Base-by-base conservation (phyloP, 2,797 vertebrate genomes). In the Otolemur crassicaudatus region DNA sequence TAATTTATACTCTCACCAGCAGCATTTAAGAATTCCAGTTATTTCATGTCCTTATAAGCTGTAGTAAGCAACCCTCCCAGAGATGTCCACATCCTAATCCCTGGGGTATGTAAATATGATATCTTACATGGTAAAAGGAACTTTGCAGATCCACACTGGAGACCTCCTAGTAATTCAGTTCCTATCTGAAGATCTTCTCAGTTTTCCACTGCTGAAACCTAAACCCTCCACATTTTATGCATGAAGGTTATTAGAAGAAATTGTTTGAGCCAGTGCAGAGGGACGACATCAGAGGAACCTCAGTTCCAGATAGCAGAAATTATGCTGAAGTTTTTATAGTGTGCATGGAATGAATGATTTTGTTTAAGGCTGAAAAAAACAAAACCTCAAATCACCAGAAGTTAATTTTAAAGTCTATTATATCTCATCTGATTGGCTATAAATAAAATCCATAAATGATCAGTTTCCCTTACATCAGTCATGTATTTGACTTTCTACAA, bases 361-460 rank as follows among this genome's bases (percentile, higher is more conserved):
- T 0, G 1, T 87, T 53, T 77, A 67, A 90, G 76, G 2, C 34
- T 56, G 5, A 40, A 61, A 75, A 90, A 76, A 7, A 3, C 5
- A 79, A 79, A 58, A 25, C 37, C 67, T 75, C 46, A 67, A 84
- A 90, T 40, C 25, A 56, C 25, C 69, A 17, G 40, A 49, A 61
- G 14, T 81, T 89, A 27, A 20, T 73, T 94, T 85, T 85, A 70
- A 96, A 95, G 22, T 56, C 69, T n/a, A 34, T 88, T 77, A 40
- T 27, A 46, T 69, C 69, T 77, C 20, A 58, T 5, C 14, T 27
- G 34, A 87, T 94, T 73, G 82, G 58, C 29, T 86, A 29, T 72
- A 60, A 95, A 20, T 65, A 82, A 77, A 77, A 56, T 61, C 37
- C 4, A 77, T 76, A 73, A 92, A 43, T 16, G 58, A 34, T 53